A percentile compares a stretch with the other conserved stretches of the same genome.
Conservation (phyloP, 2,797 vertebrate genomes). For the Eulemur coronatus region DNA sequence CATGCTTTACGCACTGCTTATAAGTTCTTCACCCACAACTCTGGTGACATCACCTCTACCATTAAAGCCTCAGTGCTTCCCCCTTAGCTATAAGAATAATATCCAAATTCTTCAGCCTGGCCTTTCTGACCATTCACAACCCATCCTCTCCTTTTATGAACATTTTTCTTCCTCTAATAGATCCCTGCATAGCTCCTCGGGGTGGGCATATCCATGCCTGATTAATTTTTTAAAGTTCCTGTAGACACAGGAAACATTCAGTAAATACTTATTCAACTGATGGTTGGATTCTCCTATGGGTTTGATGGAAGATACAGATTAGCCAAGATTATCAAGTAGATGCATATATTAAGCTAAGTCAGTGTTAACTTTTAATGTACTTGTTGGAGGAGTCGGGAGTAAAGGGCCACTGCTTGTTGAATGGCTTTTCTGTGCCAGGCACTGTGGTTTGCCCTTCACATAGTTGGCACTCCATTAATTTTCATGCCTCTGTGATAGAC, state of each 20-base stretch:
- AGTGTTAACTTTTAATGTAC: neutral
- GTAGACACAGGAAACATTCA: neutral
- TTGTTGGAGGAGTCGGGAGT: neutral
- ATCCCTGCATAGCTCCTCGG: neutral
- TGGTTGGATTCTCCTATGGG: neutral
- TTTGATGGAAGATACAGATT: conserved; percentile 7
- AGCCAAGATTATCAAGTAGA: neutral
- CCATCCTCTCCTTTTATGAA: neutral
- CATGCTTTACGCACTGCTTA: neutral
- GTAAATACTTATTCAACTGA: neutral
- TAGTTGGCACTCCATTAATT: neutral
- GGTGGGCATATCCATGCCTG: neutral
- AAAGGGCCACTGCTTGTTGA: neutral
- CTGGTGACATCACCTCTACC: neutral
- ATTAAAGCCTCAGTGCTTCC: neutral
- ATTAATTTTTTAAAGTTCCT: neutral
- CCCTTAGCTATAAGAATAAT: neutral
- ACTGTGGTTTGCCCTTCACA: rapidly evolving
- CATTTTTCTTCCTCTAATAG: neutral
- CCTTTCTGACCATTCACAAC: neutral
- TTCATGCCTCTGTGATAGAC: neutral
- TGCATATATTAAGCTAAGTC: neutral
- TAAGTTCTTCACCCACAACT: neutral
- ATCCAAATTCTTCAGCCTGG: neutral
- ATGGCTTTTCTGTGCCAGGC: neutral